Evolutionary conservation across 2,113 vertebrate genomes (phyloP), one percentile per base, ranked within the genome.

Genomic region (Poecile atricapillus): DNA sequence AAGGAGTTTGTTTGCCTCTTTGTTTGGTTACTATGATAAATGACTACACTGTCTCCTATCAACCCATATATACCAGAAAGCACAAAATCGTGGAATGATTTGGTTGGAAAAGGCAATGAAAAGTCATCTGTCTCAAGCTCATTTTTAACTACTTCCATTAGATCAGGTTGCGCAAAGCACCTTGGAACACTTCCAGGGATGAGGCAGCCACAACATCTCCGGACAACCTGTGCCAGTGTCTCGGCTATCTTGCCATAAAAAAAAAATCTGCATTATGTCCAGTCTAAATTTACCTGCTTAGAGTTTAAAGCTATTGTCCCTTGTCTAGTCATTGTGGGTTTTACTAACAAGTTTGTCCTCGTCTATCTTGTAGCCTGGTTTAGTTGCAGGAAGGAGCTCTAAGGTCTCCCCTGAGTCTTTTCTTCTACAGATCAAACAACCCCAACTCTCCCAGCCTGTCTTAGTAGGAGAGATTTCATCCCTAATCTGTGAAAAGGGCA

Each of bases 341-440:
- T 53, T 85, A 8, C 8, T 31, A 39, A 56, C 53, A 68, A 16
- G 14, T 28, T 5, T 64, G 5, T 63, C 13, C 22, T 15, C 5
- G 3, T 35, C 18, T 68, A 15, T 43, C 19, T 13, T 59, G 8
- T 4, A 64, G 5, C 2, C 21, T 12, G 18, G 6, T 43, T 68
- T 35, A 19, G 2, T 9, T 5, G 35, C 9, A 44, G 14, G 9
- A 33, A 52, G 8, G 4, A 14, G 1, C 15, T 44, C 21, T 20
- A 52, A 35, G 7, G 1, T 68, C 2, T 76, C 7, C 16, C 9
- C 0, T 0, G 7, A 63, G 7, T 1, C 23, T n/a, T 85, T 62
- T 81, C 2, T 28, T 71, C 44, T 80, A 13, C 2, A 10, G 11
- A 0, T 4, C 4, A 2, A 76, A 25, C 11, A 15, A n/a, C 3